Evolutionary conservation across 2,888 invertebrate species (phyloP), one percentile per base, ranked within the genome.

Genomic region (Dolichopus griseipennis): DNA sequence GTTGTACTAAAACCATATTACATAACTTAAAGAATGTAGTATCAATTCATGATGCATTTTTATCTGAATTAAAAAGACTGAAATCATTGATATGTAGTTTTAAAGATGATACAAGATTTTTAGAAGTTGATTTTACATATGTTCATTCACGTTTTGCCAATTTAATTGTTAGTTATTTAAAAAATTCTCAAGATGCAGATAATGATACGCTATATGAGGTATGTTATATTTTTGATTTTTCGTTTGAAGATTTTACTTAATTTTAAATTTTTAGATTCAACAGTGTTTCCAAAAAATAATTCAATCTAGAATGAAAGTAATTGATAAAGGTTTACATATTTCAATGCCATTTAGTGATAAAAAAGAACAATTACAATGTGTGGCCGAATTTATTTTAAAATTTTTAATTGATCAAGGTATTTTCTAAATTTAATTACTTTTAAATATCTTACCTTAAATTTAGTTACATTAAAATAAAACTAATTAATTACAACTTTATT

Each of bases 61-160:
- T 87, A 75, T 84, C 84, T 0, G 89, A 90, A 81, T 84, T 88
- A 0, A 88, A 87, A 77, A 88, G 88, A 76, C 79, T 90, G 62
- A 88, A 89, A 76, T 85, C 87, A 71, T 84, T 90, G 5, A 87
- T 90, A 64, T 84, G 82, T 67, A 88, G 88, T 61, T 90, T 88
- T 76, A 87, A 87, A 84, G 86, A 87, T 71, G 90, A 90, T 76
- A 81, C 83, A 27, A 79, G 90, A 70, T 90, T 89, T 76, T 78
- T 83, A 7, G 83, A 83, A 20, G 86, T 88, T 0, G 83, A 90
- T 76, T 90, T 90, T 74, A 83, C 85, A 15, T 79, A 87, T 69
- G 85, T 87, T 61, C 90, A 90, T 76, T 86, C 87, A 0, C 81
- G 90, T 64, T 79, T 90, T 67, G 88, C 88, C 0, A 84, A 86